Percentiles rank a stretch among this genome's conserved stretches.
phyloP scores from a whole-genome alignment of 2,888 invertebrate genomes.

The Theretra japonica region DNA sequence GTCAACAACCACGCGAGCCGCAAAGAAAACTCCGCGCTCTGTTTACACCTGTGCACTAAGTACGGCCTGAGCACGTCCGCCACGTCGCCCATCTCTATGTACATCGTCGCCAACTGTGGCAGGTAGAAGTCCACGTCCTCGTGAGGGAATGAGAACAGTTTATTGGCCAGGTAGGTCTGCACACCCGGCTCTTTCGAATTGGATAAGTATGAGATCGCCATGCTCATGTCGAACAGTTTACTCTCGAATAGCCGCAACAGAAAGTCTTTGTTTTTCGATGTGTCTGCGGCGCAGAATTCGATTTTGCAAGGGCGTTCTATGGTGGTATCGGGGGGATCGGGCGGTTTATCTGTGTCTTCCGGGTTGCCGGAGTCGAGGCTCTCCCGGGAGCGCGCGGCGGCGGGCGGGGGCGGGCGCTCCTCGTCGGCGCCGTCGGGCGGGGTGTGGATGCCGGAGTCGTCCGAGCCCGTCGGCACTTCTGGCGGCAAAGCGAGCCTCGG shows the following conservation, averaged over 20 bases:
- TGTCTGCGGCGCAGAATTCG: constrained; percentile 65
- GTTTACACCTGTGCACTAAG: constrained; percentile 88
- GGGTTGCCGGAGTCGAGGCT: constrained; percentile 89
- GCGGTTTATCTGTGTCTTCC: constrained; percentile 84
- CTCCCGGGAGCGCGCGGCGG: constrained; percentile 87
- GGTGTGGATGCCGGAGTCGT: constrained; percentile 90
- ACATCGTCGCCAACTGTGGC: constrained; percentile 99
- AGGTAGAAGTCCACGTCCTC: constrained; percentile 98
- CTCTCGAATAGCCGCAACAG: constrained; percentile 97
- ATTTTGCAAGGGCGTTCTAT: constrained; percentile 64
- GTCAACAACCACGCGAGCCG: constrained; percentile 98
- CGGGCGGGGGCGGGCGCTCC: constrained; percentile 79
- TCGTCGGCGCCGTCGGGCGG: constrained; percentile 77
- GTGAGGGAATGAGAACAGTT: constrained; percentile 97
- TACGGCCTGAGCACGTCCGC: constrained; percentile 89
- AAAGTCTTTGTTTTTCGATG: constrained; percentile 86
- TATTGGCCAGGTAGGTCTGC: constrained; percentile 98
- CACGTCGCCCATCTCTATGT: constrained; percentile 98
- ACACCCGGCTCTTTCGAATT: constrained; percentile 99
- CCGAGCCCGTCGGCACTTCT: constrained; percentile 87
- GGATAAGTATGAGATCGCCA: constrained; percentile 98
- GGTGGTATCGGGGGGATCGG: constrained; percentile 71
- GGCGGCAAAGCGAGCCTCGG: constrained; percentile 85
- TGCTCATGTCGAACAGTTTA: constrained; percentile 97
- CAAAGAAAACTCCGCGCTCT: constrained; percentile 97